Evolutionary conservation across 2,113 vertebrate species (phyloP).

Genomic region (Lepus americanus): DNA sequence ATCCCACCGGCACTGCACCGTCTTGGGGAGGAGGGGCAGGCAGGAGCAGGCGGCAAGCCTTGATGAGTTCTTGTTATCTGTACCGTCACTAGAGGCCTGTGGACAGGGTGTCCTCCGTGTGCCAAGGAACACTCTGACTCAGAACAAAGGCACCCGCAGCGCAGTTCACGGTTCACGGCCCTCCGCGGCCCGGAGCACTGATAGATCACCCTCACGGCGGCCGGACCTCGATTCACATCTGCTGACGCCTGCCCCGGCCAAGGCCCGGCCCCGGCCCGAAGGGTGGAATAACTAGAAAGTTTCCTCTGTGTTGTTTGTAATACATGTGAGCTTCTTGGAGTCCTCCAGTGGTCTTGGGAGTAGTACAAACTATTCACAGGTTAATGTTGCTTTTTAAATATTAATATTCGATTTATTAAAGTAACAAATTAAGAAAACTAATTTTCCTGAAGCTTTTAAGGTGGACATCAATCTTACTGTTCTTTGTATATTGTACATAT

Average conservation of each 20-base stretch:
- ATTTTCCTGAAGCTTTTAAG: slow-evolving; percentile 51
- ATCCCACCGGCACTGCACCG: neutral
- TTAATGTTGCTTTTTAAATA: slow-evolving; percentile 68
- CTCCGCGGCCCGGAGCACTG: neutral
- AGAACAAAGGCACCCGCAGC: neutral
- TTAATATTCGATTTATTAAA: slow-evolving; percentile 74
- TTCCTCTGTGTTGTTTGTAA: slow-evolving; percentile 48
- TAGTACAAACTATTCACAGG: slow-evolving; percentile 50
- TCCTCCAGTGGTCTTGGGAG: neutral
- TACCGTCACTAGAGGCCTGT: slow-evolving; percentile 12
- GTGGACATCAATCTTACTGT: neutral
- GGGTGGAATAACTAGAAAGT: slow-evolving; percentile 21
- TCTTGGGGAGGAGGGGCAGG: neutral
- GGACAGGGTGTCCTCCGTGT: neutral
- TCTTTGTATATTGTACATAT: neutral
- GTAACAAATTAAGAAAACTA: slow-evolving; percentile 19
- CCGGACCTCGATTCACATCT: neutral
- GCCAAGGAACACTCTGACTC: neutral
- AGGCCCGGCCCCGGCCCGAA: neutral
- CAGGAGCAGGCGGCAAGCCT: neutral
- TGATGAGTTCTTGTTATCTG: neutral
- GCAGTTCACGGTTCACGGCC: neutral
- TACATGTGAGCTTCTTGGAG: slow-evolving; percentile 50
- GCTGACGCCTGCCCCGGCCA: neutral
- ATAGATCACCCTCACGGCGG: neutral